Evolutionary conservation across 2,113 vertebrate species (phyloP).

Genomic region (Xiphorhynchus elegans): DNA sequence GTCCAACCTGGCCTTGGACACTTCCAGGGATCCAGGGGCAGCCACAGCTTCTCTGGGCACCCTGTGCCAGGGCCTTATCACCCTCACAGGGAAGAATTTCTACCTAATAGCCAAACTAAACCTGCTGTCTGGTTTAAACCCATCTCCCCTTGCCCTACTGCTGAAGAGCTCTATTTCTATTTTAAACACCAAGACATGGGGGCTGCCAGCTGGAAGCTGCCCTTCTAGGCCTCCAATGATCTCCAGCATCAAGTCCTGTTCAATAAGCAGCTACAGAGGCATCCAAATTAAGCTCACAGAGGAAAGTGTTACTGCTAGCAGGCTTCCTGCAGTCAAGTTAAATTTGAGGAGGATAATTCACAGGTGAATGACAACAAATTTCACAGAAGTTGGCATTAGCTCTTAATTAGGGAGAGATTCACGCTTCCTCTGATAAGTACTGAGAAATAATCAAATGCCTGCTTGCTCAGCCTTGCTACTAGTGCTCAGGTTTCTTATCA

Average conservation of each 20-base stretch:
- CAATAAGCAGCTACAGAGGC: neutral
- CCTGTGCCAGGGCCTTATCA: neutral
- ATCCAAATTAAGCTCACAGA: neutral
- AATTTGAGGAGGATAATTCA: conserved; percentile 47
- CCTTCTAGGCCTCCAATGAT: neutral
- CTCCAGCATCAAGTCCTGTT: neutral
- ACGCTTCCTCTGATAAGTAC: neutral
- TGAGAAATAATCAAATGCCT: neutral
- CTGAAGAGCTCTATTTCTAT: neutral
- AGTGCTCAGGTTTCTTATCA: neutral
- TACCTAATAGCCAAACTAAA: neutral
- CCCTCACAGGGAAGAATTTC: neutral
- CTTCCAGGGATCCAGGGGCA: neutral
- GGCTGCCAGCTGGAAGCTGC: neutral
- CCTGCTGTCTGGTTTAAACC: neutral
- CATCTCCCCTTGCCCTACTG: neutral
- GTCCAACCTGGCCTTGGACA: accelerated
- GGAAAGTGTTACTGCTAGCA: neutral
- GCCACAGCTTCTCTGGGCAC: neutral
- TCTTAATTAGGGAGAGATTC: conserved; percentile 38
- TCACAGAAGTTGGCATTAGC: conserved; percentile 38
- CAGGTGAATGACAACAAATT: conserved; percentile 57
- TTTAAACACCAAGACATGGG: neutral
- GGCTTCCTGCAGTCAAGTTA: conserved; percentile 47
- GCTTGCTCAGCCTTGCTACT: neutral